Percentiles rank a stretch among this genome's conserved stretches.
phyloP scores from a whole-genome alignment of 2,797 vertebrate species.

The Cebuella pygmaea region DNA sequence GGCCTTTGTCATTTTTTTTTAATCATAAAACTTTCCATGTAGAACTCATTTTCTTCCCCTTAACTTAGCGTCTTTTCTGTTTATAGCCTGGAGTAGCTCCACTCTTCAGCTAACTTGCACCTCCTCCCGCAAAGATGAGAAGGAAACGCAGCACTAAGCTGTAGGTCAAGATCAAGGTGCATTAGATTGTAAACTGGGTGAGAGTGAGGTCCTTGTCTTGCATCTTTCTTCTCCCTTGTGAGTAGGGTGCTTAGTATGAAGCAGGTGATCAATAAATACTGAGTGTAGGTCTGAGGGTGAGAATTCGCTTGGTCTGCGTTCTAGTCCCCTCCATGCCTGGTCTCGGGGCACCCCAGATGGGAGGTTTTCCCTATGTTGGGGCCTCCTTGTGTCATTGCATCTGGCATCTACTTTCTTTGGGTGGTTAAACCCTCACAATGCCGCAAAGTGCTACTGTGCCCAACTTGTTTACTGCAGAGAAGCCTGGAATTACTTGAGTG shows the following conservation, averaged over 20 bases:
- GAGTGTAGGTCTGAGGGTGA: background rate
- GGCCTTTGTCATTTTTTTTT: background rate
- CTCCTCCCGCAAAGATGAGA: background rate
- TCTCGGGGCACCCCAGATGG: background rate
- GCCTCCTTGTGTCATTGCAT: background rate
- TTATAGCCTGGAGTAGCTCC: conserved; percentile 10
- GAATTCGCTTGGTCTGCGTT: background rate
- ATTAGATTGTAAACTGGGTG: background rate
- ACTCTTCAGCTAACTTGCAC: background rate
- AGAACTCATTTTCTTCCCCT: background rate
- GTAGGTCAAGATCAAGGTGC: conserved; percentile 24
- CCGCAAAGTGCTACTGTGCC: background rate
- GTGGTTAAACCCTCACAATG: background rate
- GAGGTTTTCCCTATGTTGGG: background rate
- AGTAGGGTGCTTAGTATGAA: background rate
- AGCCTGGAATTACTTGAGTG: background rate
- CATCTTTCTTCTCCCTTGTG: background rate
- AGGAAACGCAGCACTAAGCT: background rate
- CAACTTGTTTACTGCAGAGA: background rate
- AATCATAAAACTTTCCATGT: background rate
- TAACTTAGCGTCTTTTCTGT: conserved; percentile 31
- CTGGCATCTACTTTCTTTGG: background rate
- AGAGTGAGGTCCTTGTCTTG: background rate
- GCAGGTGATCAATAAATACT: background rate
- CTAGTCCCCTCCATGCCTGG: background rate